These are phyloP conservation scores for Nebria salina DNA, from an alignment of 2,888 invertebrate genomes.

Conservation along the genomic window DNA sequence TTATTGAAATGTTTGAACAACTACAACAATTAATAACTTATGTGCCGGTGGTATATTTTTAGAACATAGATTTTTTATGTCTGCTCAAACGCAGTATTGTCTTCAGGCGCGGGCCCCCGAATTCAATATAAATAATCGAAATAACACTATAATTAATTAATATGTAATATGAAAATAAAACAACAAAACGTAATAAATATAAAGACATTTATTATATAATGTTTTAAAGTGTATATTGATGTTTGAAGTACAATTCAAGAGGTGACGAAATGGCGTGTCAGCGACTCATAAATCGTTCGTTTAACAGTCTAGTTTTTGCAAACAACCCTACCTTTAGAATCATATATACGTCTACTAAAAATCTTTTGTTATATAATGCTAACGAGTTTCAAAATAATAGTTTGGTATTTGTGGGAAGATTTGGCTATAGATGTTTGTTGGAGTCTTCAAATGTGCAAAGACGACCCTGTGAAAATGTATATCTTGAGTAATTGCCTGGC, in stretches of 20 bases:
- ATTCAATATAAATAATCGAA: background rate
- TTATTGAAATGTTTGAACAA: conserved; percentile 35
- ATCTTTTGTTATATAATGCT: too few species aligned
- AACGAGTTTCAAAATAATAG: background rate
- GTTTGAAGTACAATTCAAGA: too few species aligned
- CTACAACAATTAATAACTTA: conserved; percentile 10
- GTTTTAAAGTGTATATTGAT: too few species aligned
- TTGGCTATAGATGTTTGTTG: background rate
- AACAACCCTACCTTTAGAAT: too few species aligned
- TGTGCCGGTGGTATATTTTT: conserved; percentile 6
- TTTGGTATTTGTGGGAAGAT: background rate
- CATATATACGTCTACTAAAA: too few species aligned
- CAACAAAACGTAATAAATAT: too few species aligned
- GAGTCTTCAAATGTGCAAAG: background rate
- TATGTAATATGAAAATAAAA: too few species aligned
- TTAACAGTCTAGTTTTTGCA: too few species aligned
- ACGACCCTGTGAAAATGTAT: background rate
- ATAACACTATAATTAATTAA: too few species aligned
- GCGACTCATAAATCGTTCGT: too few species aligned
- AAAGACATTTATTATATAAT: too few species aligned
- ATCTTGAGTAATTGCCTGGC: background rate
- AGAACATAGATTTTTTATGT: background rate
- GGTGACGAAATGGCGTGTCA: too few species aligned
- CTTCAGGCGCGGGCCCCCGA: background rate
- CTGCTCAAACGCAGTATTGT: background rate